Evolutionary conservation across 2,797 vertebrate genomes (phyloP).

Genomic region (Etheostoma perlongum): DNA sequence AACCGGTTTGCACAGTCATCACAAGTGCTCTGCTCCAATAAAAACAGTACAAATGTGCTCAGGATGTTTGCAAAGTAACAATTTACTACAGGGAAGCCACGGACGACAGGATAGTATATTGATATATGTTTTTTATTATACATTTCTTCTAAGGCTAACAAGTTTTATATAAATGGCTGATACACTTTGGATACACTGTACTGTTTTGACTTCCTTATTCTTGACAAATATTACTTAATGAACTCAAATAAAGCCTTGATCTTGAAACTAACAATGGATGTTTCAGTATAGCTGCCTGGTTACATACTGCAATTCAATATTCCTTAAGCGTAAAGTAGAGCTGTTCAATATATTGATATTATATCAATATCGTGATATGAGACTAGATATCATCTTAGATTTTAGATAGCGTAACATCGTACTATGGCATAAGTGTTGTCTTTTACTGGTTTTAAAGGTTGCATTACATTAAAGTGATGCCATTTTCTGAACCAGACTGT

Average conservation of each 20-base stretch:
- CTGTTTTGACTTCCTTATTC: not conserved
- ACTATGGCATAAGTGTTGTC: no score
- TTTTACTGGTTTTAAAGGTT: no score
- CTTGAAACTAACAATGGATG: not conserved
- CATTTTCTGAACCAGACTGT: no score
- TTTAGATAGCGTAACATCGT: no score
- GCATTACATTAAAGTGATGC: no score
- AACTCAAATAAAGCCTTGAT: not conserved
- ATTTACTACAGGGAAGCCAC: not conserved
- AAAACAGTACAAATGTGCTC: conserved; percentile 8
- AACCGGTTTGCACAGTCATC: conserved; percentile 60
- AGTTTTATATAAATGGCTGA: not conserved
- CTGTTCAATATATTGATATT: no score
- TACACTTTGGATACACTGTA: not conserved
- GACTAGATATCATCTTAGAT: no score
- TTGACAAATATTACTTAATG: not conserved
- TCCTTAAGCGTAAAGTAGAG: not conserved
- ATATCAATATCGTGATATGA: no score
- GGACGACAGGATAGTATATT: no score
- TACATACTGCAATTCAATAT: not conserved
- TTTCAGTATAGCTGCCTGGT: not conserved
- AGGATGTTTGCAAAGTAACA: not conserved
- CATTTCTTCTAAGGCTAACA: not conserved
- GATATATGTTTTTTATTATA: no score
- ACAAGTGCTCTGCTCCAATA: not conserved